Evolutionary conservation across 2,113 vertebrate genomes (phyloP).

Genomic region (Scalopus aquaticus): DNA sequence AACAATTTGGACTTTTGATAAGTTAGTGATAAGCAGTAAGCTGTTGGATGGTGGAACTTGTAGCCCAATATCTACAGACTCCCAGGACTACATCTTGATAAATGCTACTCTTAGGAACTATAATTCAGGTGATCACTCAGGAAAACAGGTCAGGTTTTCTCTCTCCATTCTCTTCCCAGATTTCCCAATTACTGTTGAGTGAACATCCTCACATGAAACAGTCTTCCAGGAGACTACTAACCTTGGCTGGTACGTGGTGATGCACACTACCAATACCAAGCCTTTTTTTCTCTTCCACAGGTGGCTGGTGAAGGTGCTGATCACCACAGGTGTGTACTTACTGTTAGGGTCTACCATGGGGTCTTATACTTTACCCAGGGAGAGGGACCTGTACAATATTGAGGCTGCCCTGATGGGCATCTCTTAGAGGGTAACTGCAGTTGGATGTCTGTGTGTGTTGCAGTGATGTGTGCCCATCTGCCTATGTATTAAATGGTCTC

Average conservation of each 20-base stretch:
- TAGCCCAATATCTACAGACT: neutral
- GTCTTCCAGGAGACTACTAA: slow-evolving; percentile 83
- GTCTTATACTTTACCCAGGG: slow-evolving; percentile 73
- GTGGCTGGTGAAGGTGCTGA: slow-evolving; percentile 92
- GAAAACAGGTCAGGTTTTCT: slow-evolving; percentile 45
- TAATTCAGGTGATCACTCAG: neutral
- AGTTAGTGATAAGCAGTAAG: neutral
- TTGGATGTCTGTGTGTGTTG: neutral
- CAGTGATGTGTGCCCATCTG: neutral
- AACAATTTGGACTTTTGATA: neutral
- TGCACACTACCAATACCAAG: slow-evolving; percentile 90
- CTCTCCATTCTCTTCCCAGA: slow-evolving; percentile 63
- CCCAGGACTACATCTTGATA: neutral
- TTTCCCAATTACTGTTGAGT: slow-evolving; percentile 50
- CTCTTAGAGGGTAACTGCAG: slow-evolving; percentile 62
- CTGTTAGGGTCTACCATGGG: slow-evolving; percentile 80
- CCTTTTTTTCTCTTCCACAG: slow-evolving; percentile 93
- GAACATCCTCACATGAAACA: slow-evolving; percentile 53
- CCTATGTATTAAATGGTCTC: neutral
- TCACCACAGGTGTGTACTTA: slow-evolving; percentile 91
- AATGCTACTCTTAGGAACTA: slow-evolving; percentile 7
- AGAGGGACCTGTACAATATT: slow-evolving; percentile 63
- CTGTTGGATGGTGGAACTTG: neutral
- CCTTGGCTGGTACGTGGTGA: slow-evolving; percentile 90
- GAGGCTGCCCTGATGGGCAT: slow-evolving; percentile 35